Percentiles rank a stretch among this genome's conserved stretches.
Conservation (phyloP, 2,888 invertebrate genomes). For the Diarsia brunnea region DNA sequence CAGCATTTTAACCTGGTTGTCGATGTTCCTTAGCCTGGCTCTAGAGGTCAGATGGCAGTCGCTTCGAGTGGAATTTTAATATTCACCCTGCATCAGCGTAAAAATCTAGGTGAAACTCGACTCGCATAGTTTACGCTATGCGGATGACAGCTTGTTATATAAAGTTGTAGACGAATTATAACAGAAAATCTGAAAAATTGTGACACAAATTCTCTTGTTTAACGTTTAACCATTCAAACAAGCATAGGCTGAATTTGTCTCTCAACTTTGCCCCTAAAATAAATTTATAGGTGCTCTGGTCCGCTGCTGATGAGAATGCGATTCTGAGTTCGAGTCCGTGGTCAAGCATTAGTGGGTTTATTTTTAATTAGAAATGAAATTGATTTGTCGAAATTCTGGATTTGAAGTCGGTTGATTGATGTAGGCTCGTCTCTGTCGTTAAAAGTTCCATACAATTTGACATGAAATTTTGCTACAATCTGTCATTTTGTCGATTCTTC, state of each 20-base stretch:
- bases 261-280: neutral
- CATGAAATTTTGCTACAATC: no score
- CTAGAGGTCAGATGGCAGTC: neutral
- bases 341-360: no score
- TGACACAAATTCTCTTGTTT: no score
- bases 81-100: slow-evolving; percentile 5
- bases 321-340: neutral
- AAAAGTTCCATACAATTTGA: no score
- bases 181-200: neutral
- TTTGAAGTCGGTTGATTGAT: neutral
- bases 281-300: neutral
- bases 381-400: no score
- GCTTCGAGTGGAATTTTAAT: neutral
- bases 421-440: neutral
- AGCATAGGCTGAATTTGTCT: neutral
- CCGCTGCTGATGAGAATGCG: neutral
- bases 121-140: slow-evolving; percentile 4
- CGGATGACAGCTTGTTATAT: neutral
- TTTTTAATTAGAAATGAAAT: no score
- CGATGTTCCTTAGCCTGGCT: neutral
- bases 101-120: slow-evolving; percentile 13
- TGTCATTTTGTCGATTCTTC: no score
- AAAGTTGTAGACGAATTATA: neutral
- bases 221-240: neutral
- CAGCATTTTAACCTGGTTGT: neutral